Percentiles rank a stretch among this genome's conserved stretches.
Conservation (phyloP, 35 echinoderm and acorn worm species). For the Anneissia japonica region DNA sequence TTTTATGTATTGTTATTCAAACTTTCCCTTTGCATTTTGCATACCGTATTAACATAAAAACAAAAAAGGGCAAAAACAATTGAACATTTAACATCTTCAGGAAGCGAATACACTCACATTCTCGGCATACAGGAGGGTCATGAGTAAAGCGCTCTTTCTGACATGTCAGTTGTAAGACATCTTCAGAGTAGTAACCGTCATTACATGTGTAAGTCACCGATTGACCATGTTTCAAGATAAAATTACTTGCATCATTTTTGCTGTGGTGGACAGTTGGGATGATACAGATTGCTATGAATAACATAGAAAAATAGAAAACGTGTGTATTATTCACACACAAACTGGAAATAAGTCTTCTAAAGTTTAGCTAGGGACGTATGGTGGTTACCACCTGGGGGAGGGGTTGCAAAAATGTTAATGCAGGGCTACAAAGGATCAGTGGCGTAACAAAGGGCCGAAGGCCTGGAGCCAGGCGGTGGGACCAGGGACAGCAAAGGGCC, state of each 20-base stretch:
- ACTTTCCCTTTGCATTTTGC: too few relatives aligned
- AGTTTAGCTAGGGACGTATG: not conserved
- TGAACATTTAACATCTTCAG: not conserved
- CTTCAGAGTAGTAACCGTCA: not conserved
- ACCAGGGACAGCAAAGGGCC: too few relatives aligned
- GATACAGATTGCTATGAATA: not conserved
- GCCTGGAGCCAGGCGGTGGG: too few relatives aligned
- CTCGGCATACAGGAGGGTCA: not conserved
- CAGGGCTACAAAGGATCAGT: too few relatives aligned
- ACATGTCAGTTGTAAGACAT: not conserved
- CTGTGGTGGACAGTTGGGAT: not conserved
- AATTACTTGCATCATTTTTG: not conserved
- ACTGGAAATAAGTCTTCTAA: not conserved
- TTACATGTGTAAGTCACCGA: not conserved
- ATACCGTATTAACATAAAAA: too few relatives aligned
- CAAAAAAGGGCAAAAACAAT: too few relatives aligned
- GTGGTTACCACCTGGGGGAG: too few relatives aligned
- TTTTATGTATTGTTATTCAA: too few relatives aligned
- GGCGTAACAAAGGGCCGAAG: too few relatives aligned
- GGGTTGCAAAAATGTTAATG: too few relatives aligned
- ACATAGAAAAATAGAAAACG: not conserved
- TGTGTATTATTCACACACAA: not conserved
- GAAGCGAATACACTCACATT: too few relatives aligned
- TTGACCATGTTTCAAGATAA: not conserved
- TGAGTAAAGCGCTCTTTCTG: not conserved